These are phyloP conservation scores for Epizoanthus ramosus DNA, from an alignment of 92 coral and sea anemone genomes.

Conservation along the genomic window DNA sequence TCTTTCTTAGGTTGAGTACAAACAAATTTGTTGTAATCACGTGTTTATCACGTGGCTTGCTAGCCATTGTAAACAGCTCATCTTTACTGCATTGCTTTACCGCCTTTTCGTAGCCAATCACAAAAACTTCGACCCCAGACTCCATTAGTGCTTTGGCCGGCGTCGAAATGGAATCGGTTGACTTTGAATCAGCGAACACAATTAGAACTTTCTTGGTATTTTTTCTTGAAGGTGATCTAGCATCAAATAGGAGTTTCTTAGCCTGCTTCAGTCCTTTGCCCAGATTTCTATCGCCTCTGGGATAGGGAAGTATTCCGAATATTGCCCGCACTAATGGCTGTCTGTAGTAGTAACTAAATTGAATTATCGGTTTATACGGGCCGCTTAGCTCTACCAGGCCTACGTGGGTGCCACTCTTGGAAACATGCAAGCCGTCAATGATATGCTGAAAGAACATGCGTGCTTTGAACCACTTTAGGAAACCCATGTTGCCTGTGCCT, in stretches of 20 bases:
- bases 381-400: slow-evolving; percentile 30
- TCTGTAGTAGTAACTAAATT: slow-evolving; percentile 10
- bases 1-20: slow-evolving; percentile 7
- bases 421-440: slow-evolving; percentile 36
- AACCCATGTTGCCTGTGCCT: slow-evolving; percentile 44
- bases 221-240: slow-evolving; percentile 23
- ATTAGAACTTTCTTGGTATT: slow-evolving; percentile 48
- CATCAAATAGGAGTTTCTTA: slow-evolving; percentile 31
- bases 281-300: slow-evolving; percentile 40
- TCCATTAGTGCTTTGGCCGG: slow-evolving; percentile 64
- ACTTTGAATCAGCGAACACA: slow-evolving; percentile 66
- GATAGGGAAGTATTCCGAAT: slow-evolving; percentile 39
- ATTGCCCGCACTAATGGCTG: slow-evolving; percentile 24
- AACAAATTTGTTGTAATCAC: slow-evolving; percentile 24
- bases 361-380: slow-evolving; percentile 17
- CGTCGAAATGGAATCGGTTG: slow-evolving; percentile 51
- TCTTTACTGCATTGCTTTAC: slow-evolving; percentile 11
- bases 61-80: slow-evolving; percentile 8
- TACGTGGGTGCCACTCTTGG: slow-evolving; percentile 27
- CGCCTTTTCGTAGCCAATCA: slow-evolving; percentile 62
- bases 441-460: slow-evolving; percentile 45
- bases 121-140: slow-evolving; percentile 64
- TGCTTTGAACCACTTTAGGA: slow-evolving; percentile 41
- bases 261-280: slow-evolving; percentile 18
- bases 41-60: slow-evolving; percentile 2